Evolutionary conservation across 92 coral and sea anemone species (phyloP).

Genomic region (Plumapathes pennacea): DNA sequence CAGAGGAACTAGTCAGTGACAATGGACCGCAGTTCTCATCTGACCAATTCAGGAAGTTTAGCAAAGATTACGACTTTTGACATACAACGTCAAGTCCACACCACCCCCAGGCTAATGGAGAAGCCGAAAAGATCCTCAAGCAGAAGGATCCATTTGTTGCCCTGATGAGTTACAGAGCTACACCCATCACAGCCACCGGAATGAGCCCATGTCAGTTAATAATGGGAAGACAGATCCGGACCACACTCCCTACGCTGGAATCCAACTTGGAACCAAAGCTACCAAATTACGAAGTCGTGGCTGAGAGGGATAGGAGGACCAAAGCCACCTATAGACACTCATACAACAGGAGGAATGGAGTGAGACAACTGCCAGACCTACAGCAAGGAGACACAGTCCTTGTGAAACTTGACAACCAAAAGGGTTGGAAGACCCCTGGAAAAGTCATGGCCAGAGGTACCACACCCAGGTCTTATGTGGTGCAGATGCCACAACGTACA

Average conservation of each 20-base stretch:
- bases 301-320: not conserved
- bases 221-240: constrained; percentile 23
- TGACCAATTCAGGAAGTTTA: constrained; percentile 5
- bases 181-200: constrained; percentile 19
- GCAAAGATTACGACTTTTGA: constrained; percentile 18
- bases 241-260: constrained; percentile 27
- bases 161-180: constrained; percentile 28
- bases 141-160: constrained; percentile 47
- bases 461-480: constrained; percentile 4
- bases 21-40: constrained; percentile 35
- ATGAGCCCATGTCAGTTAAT: constrained; percentile 22
- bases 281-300: no score
- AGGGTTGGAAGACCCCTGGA: constrained; percentile 15
- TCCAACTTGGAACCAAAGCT: constrained; percentile 1
- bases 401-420: constrained; percentile 14
- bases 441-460: not conserved
- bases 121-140: constrained; percentile 22
- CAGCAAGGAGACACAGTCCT: constrained; percentile 5
- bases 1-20: constrained; percentile 17
- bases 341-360: no score
- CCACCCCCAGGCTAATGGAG: constrained; percentile 35
- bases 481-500: not conserved
- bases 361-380: constrained; percentile 1
- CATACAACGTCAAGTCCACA: constrained; percentile 39
- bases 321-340: constrained; percentile 4